phyloP scores from a whole-genome alignment of 2,113 vertebrate species.

The Stictonetta naevosa region DNA sequence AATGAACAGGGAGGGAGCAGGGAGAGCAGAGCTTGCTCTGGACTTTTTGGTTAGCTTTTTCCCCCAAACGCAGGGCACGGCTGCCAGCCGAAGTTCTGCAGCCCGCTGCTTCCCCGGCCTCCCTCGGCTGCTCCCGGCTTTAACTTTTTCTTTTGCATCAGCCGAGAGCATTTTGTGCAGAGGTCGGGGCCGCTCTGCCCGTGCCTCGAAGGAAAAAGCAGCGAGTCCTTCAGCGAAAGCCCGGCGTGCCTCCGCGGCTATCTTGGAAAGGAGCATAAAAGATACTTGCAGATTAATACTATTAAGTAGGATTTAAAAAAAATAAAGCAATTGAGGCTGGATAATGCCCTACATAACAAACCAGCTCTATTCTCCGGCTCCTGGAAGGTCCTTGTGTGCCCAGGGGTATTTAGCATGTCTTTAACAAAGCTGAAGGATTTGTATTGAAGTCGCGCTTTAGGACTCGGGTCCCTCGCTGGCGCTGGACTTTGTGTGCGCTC shows the following conservation, averaged over 20 bases:
- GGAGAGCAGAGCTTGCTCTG: not conserved
- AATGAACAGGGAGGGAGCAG: not conserved
- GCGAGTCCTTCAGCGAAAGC: not conserved
- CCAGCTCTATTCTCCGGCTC: not conserved
- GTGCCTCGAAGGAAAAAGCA: not conserved
- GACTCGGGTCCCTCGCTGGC: not conserved
- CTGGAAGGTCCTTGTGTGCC: not conserved
- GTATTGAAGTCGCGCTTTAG: not conserved
- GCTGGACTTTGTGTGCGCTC: not conserved
- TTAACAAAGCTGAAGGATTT: not conserved
- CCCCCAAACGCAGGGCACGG: not conserved
- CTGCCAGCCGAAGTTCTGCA: not conserved
- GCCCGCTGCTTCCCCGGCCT: not conserved
- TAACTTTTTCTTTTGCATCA: not conserved
- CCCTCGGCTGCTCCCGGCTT: not conserved
- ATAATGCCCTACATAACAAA: not conserved
- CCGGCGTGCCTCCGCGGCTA: not conserved
- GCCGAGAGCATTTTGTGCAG: not conserved
- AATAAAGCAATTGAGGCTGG: not conserved
- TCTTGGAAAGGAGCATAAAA: not conserved
- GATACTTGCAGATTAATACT: not conserved
- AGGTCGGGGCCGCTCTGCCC: not conserved
- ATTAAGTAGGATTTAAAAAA: slow-evolving; percentile 4
- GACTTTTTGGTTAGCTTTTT: not conserved
- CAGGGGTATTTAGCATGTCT: not conserved